These are phyloP conservation scores for Peromyscus californicus DNA, from an alignment of 2,113 vertebrate species.

Conservation along the genomic window DNA sequence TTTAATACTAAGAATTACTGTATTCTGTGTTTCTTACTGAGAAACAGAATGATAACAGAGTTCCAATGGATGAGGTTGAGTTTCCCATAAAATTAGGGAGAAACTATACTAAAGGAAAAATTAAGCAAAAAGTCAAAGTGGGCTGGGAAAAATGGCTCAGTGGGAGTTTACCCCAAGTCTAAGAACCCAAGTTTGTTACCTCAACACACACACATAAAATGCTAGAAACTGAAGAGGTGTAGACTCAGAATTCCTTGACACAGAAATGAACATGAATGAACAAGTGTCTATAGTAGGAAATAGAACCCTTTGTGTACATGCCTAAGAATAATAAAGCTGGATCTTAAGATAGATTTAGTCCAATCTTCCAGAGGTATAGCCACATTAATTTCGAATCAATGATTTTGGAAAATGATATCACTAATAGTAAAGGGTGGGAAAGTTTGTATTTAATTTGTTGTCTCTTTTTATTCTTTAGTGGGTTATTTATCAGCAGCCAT, in stretches of 20 bases:
- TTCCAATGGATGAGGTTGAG: background rate
- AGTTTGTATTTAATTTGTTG: background rate
- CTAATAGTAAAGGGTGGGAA: background rate
- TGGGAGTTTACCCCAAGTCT: background rate
- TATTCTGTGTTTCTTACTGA: background rate
- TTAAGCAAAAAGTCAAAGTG: background rate
- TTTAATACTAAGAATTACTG: background rate
- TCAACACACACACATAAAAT: background rate
- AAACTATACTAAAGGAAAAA: background rate
- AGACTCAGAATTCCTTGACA: background rate
- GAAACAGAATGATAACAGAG: background rate
- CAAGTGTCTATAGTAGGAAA: background rate
- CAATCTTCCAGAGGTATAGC: background rate
- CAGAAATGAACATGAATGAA: no score
- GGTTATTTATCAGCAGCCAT: background rate
- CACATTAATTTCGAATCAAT: background rate
- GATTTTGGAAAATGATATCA: background rate
- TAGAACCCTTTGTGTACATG: background rate
- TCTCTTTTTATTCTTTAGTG: background rate
- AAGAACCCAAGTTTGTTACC: background rate
- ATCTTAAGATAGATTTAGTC: background rate
- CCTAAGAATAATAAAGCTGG: background rate
- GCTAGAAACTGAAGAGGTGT: no score
- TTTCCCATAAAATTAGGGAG: background rate
- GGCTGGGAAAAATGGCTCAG: background rate